Percentiles rank a stretch among this genome's conserved stretches.
phyloP scores from a whole-genome alignment of 2,113 vertebrate species.

The Phrynocephalus versicolor region DNA sequence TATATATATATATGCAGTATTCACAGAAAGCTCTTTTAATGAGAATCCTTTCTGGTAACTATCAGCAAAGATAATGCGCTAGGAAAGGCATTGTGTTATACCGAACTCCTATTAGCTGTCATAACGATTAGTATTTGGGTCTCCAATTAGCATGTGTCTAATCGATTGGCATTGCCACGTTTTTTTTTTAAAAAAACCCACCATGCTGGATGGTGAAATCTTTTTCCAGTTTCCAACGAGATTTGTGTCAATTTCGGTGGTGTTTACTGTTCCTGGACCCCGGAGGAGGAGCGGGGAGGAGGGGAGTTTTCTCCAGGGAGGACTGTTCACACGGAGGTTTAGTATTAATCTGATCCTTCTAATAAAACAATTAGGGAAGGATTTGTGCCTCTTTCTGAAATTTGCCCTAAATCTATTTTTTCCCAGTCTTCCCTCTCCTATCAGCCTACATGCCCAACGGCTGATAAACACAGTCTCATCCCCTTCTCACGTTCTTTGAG shows the following conservation, averaged over 20 bases:
- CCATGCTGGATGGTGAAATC: not conserved
- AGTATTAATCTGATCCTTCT: conserved; percentile 31
- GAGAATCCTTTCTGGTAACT: not conserved
- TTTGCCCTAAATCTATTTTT: not conserved
- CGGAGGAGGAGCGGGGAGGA: not conserved
- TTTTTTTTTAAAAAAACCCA: not conserved
- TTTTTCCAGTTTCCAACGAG: conserved; percentile 20
- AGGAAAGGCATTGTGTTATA: not conserved
- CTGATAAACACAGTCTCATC: not conserved
- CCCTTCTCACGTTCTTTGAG: not conserved
- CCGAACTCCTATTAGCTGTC: conserved; percentile 6
- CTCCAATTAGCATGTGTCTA: conserved; percentile 24
- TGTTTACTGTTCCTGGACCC: not conserved
- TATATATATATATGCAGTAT: too few relatives aligned
- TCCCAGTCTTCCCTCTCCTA: not conserved
- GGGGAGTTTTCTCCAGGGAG: conserved; percentile 12
- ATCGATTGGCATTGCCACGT: conserved; percentile 14
- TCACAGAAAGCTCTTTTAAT: not conserved
- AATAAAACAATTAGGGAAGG: conserved; percentile 35
- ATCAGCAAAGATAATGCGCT: not conserved
- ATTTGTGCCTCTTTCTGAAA: conserved; percentile 27
- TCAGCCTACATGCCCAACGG: not conserved
- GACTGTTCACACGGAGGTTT: conserved; percentile 20
- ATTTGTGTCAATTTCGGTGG: conserved; percentile 7
- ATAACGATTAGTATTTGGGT: conserved; percentile 3